Evolutionary conservation across 2,113 vertebrate genomes (phyloP).

Genomic region (Machaerirhynchus nigripectus): DNA sequence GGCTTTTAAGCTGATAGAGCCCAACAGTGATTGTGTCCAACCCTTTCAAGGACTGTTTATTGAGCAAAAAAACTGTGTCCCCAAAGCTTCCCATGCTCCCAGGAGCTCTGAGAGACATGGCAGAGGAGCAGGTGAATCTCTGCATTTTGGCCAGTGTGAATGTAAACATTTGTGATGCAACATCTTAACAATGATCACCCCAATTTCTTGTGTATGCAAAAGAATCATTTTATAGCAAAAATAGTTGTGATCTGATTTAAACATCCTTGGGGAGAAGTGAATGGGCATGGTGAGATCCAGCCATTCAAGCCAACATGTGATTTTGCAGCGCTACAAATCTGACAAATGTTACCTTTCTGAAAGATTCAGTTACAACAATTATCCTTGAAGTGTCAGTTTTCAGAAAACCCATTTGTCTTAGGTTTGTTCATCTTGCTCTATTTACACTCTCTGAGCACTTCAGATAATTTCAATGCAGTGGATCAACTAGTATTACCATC

Average conservation of each 20-base stretch:
- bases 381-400: not conserved
- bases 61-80: not conserved
- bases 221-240: not conserved
- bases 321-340: not conserved
- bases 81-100: not conserved
- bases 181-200: not conserved
- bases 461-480: not conserved
- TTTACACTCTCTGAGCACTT: not conserved
- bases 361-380: not conserved
- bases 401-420: not conserved
- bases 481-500: not conserved
- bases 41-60: not conserved
- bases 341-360: not conserved
- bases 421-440: not conserved
- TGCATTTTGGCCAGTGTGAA: not conserved
- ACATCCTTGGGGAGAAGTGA: not conserved
- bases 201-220: not conserved
- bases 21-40: not conserved
- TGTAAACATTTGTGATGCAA: not conserved
- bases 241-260: not conserved
- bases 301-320: not conserved
- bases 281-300: not conserved
- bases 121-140: not conserved
- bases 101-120: not conserved
- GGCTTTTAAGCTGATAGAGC: not conserved